phyloP scores from a whole-genome alignment of 2,888 invertebrate species.

The Cantharis flavilabris region DNA sequence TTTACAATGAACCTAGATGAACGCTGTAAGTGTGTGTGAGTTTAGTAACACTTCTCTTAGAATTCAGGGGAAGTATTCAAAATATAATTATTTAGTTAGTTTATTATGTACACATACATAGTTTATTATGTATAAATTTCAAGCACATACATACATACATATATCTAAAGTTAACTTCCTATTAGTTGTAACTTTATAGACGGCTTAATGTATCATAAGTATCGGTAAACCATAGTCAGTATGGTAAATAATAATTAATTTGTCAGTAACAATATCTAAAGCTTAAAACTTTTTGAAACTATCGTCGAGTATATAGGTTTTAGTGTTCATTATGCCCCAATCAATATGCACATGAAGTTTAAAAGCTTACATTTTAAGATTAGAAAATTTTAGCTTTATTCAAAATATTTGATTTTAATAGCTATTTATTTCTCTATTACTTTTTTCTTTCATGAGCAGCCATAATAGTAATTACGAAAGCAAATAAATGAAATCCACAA shows the following conservation, averaged over 20 bases:
- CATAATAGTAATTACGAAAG: background rate
- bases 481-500: background rate
- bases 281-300: background rate
- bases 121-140: background rate
- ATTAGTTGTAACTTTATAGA: background rate
- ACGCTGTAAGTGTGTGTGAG: background rate
- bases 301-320: background rate
- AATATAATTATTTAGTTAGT: background rate
- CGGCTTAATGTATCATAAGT: background rate
- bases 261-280: background rate
- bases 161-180: background rate
- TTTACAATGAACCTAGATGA: background rate
- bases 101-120: background rate
- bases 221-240: background rate
- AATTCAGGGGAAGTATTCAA: background rate
- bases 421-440: background rate
- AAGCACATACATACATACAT: background rate
- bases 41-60: background rate
- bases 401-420: background rate
- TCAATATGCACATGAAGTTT: background rate
- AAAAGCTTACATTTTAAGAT: background rate
- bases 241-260: background rate
- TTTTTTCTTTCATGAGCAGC: too few species aligned
- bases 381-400: background rate
- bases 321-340: background rate